Conservation (phyloP, 1,140 invertebrate genomes). For the Drosophila gunungcola region DNA sequence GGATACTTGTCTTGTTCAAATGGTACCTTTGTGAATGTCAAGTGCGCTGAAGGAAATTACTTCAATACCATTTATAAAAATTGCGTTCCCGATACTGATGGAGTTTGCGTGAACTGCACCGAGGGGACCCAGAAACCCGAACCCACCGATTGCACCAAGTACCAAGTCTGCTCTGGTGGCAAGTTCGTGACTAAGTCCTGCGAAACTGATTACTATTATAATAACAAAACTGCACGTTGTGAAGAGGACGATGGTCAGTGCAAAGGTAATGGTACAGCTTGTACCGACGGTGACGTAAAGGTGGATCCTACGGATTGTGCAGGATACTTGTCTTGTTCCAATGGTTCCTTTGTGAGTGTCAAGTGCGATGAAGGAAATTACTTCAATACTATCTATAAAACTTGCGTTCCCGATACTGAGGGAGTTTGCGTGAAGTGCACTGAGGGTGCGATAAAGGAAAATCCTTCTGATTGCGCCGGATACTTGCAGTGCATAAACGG, state of each 20-base stretch:
- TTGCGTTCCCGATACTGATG: constrained; percentile 13
- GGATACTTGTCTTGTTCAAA: constrained; percentile 14
- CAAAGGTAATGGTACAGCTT: not conserved
- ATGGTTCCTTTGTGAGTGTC: constrained; percentile 4
- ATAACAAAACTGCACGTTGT: too few species aligned
- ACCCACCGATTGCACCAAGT: too few species aligned
- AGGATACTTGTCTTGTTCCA: constrained; percentile 9
- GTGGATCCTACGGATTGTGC: constrained; percentile 23
- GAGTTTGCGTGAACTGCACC: constrained; percentile 28
- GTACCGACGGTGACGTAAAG: not conserved
- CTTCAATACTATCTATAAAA: not conserved
- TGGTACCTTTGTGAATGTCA: constrained; percentile 1
- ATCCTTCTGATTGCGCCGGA: constrained; percentile 51
- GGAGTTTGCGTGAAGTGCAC: constrained; percentile 10
- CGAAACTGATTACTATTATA: too few species aligned
- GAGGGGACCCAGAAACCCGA: too few species aligned
- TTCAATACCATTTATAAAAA: not conserved
- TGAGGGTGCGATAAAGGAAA: constrained; percentile 1
- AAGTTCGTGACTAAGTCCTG: too few species aligned
- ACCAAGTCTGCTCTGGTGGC: too few species aligned
- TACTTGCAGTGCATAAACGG: constrained; percentile 49
- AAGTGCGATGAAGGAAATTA: constrained; percentile 5
- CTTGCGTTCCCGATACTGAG: not conserved
- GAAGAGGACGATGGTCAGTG: constrained; percentile 55
- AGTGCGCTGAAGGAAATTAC: not conserved